Conservation (phyloP, 2,113 vertebrate genomes). For the Phalacrocorax carbo region DNA sequence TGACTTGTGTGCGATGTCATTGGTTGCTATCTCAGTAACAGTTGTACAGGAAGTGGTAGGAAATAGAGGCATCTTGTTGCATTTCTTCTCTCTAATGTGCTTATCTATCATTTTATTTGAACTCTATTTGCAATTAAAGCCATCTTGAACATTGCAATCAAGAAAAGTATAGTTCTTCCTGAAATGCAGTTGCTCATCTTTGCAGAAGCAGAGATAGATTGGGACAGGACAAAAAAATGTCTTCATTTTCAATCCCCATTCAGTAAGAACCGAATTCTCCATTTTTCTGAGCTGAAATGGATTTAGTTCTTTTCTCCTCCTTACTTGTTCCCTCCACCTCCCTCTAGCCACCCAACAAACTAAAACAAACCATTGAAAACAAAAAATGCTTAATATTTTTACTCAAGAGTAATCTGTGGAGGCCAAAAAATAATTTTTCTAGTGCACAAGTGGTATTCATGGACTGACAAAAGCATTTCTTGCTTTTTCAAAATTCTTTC, state of each 20-base stretch:
- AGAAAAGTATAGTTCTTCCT: neutral
- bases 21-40: neutral
- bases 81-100: neutral
- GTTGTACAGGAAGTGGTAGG: conserved; percentile 13
- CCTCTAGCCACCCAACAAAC: neutral
- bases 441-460: neutral
- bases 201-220: neutral
- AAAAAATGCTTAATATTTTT: neutral
- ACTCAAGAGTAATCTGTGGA: neutral
- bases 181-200: neutral
- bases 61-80: conserved; percentile 6
- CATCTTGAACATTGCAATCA: neutral
- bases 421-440: neutral
- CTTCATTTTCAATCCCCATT: neutral
- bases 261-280: neutral
- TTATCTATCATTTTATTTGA: neutral
- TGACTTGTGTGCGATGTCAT: neutral
- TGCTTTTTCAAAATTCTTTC: neutral
- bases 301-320: neutral
- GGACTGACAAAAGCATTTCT: neutral
- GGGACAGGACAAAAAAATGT: neutral
- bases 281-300: neutral
- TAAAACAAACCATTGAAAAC: neutral
- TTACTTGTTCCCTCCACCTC: neutral
- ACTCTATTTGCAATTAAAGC: conserved; percentile 7